Conservation (phyloP, 1,140 invertebrate genomes). For the Microplitis demolitor region DNA sequence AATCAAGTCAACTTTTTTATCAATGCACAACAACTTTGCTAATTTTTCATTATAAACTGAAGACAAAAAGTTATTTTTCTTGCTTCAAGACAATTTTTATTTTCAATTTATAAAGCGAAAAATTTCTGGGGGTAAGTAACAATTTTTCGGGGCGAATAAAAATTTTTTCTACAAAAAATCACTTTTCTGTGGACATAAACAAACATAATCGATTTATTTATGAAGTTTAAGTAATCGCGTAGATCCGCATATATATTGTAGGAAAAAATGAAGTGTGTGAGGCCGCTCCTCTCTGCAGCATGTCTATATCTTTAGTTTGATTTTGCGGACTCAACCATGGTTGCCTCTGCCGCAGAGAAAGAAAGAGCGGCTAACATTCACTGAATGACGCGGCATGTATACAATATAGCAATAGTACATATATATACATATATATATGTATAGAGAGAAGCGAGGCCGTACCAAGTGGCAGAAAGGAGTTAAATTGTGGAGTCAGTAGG, state of each 20-base stretch:
- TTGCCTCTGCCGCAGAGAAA: conserved; percentile 15
- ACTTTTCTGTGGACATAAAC: too few species aligned
- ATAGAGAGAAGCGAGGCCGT: neutral
- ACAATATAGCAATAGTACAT: neutral
- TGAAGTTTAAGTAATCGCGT: neutral
- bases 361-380: neutral
- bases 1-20: too few species aligned
- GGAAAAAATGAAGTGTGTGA: neutral
- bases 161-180: too few species aligned
- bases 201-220: too few species aligned
- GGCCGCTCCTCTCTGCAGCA: neutral
- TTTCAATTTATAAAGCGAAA: too few species aligned
- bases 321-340: conserved; percentile 29
- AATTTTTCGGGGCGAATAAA: too few species aligned
- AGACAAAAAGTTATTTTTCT: too few species aligned
- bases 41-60: too few species aligned
- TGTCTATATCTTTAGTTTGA: conserved; percentile 29
- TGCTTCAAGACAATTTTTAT: too few species aligned
- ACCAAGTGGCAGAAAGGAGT: conserved; percentile 6
- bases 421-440: too few species aligned
- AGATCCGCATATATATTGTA: neutral
- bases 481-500: conserved; percentile 2
- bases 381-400: conserved; percentile 1
- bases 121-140: too few species aligned
- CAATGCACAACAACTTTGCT: too few species aligned